Evolutionary conservation across 2,113 vertebrate species (phyloP), one percentile per base, ranked within the genome.

Genomic region (Trachemys scripta): DNA sequence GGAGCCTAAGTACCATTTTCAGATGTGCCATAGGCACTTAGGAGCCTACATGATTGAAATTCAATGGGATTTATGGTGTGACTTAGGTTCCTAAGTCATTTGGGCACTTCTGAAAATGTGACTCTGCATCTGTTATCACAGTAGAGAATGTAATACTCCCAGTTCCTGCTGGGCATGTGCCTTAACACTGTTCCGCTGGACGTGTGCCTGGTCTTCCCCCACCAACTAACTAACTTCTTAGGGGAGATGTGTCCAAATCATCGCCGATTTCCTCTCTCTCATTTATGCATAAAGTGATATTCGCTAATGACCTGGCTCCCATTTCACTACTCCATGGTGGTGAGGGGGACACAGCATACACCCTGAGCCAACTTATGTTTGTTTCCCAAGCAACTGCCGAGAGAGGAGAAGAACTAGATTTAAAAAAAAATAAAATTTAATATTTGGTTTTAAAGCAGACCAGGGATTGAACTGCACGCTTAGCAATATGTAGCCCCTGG

Each of bases 341-440:
- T 27, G 82, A 94, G 11, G 19, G 6, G 3, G 85, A 29, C 24
- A 78, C 19, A 45, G 5, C 10, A 4, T n/a, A 1, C 82, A 88
- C 10, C 85, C 22, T 88, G 45, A 22, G 91, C 4, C 53, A 80
- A 88, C 82, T 89, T 3, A 3, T 59, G 9, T 82, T 25, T 45
- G 9, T 31, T 4, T 59, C 22, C 57, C 38, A 19, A 57, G 2
- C 49, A 38, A 85, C 12, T 47, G 85, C 17, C 85, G 82, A 59
- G 69, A 0, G 4, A 2, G 0, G 0, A 16, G n/a, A 7, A 6
- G 25, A 78, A 2, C 5, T 57, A 0, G 47, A 24, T 80, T 69
- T 91, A 57, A 80, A 19, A 93, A 93, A 85, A 59, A 91, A 85
- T n/a, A 6, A 42, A 13, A 53, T 80, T 2, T 82, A 78, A 92